These are phyloP conservation scores for Lasaia peninsularis DNA, from an alignment of 1,140 invertebrate genomes.

Conservation along the genomic window DNA sequence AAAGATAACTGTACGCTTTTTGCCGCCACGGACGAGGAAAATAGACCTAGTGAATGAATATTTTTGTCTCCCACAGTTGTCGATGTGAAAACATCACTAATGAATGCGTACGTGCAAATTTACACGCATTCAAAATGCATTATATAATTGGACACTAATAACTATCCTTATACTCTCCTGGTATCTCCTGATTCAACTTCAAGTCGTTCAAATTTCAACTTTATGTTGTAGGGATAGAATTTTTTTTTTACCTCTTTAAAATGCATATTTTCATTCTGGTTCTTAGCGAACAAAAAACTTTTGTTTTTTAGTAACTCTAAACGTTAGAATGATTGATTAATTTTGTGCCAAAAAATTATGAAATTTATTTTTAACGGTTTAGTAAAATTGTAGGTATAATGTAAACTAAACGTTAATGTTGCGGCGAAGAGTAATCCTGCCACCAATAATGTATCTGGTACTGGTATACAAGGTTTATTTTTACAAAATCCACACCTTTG, in stretches of 20 bases:
- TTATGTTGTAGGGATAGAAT: not conserved
- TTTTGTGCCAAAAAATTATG: not conserved
- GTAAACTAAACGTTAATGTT: too few relatives aligned
- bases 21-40: too few relatives aligned
- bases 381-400: too few relatives aligned
- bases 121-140: conserved; percentile 38
- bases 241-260: not conserved
- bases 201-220: not conserved
- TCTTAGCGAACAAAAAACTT: too few relatives aligned
- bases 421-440: too few relatives aligned
- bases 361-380: not conserved
- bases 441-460: too few relatives aligned
- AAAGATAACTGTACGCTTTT: not conserved
- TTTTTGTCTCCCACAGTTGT: not conserved
- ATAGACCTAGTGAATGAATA: not conserved
- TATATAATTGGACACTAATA: conserved; percentile 16
- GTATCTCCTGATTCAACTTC: not conserved
- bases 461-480: too few relatives aligned
- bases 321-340: too few relatives aligned
- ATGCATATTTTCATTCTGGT: not conserved
- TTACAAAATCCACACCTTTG: too few relatives aligned
- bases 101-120: conserved; percentile 44
- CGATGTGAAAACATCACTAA: conserved; percentile 29
- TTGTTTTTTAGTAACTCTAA: too few relatives aligned
- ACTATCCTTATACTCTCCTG: not conserved